A percentile compares a stretch with the other conserved stretches of the same genome.
Conservation (phyloP, 2,888 invertebrate species). For the Iphiclides podalirius region DNA sequence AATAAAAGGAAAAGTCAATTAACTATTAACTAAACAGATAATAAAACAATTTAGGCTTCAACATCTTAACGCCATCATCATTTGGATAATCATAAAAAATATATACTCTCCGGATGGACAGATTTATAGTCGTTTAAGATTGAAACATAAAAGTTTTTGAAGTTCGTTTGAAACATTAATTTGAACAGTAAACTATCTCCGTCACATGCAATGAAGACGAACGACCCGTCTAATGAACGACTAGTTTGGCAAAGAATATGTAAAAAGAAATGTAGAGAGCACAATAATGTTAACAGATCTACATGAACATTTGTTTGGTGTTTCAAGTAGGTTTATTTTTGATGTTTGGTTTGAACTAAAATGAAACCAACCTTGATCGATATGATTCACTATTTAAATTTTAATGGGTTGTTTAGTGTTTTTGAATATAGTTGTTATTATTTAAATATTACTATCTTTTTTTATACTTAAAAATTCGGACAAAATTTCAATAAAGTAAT, state of each 20-base stretch:
- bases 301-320: too few relatives aligned
- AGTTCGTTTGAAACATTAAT: slow-evolving; percentile 46
- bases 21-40: neutral
- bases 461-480: too few relatives aligned
- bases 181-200: slow-evolving; percentile 64
- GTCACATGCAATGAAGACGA: slow-evolving; percentile 75
- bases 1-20: too few relatives aligned
- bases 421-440: too few relatives aligned
- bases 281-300: slow-evolving; percentile 4
- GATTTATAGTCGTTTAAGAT: slow-evolving; percentile 28
- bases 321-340: too few relatives aligned
- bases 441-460: too few relatives aligned
- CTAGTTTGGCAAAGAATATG: slow-evolving; percentile 44
- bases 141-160: slow-evolving; percentile 37
- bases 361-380: too few relatives aligned
- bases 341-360: too few relatives aligned
- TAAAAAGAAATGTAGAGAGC: slow-evolving; percentile 7
- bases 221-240: slow-evolving; percentile 71
- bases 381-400: too few relatives aligned
- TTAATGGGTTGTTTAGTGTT: too few relatives aligned
- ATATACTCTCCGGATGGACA: slow-evolving; percentile 4
- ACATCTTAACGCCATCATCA: neutral
- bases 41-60: slow-evolving; percentile 11
- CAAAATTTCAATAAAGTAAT: too few relatives aligned
- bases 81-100: neutral